A percentile compares a stretch with the other conserved stretches of the same genome.
Evolutionary conservation across 2,797 vertebrate species (phyloP).

Genomic region (Cuculus canorus): DNA sequence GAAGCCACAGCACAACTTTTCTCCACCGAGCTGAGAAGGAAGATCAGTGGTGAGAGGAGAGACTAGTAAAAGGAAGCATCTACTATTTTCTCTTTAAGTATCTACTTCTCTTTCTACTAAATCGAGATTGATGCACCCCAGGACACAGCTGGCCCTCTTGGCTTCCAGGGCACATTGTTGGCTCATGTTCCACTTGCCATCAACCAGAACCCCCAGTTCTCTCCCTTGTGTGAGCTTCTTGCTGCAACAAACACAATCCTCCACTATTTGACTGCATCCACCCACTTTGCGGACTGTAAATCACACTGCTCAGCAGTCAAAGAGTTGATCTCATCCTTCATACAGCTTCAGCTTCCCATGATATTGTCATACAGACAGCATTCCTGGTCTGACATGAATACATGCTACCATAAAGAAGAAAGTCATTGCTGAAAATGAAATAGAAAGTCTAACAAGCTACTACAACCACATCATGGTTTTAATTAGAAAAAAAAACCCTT

Average conservation of each 20-base stretch:
- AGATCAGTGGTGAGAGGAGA: not conserved
- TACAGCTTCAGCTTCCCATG: not conserved
- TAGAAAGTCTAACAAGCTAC: not conserved
- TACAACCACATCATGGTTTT: not conserved
- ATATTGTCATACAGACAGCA: not conserved
- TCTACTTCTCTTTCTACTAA: not conserved
- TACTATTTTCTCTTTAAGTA: not conserved
- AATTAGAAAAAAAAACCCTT: not conserved
- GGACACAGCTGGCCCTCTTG: too few species aligned
- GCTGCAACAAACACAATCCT: not conserved
- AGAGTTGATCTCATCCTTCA: not conserved
- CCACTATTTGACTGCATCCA: not conserved
- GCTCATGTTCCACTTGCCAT: too few species aligned
- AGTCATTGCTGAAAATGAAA: not conserved
- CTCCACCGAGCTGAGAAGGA: not conserved
- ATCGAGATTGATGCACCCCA: not conserved
- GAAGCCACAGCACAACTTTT: not conserved
- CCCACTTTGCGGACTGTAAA: not conserved
- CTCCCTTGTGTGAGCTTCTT: not conserved
- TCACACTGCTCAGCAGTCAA: not conserved
- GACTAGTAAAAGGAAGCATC: not conserved
- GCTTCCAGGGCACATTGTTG: too few species aligned
- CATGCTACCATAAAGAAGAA: not conserved
- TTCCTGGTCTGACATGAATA: not conserved
- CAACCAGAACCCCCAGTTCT: too few species aligned